Evolutionary conservation across 2,113 vertebrate species (phyloP), one percentile per base, ranked within the genome.

Genomic region (Prochilodus magdalenae): DNA sequence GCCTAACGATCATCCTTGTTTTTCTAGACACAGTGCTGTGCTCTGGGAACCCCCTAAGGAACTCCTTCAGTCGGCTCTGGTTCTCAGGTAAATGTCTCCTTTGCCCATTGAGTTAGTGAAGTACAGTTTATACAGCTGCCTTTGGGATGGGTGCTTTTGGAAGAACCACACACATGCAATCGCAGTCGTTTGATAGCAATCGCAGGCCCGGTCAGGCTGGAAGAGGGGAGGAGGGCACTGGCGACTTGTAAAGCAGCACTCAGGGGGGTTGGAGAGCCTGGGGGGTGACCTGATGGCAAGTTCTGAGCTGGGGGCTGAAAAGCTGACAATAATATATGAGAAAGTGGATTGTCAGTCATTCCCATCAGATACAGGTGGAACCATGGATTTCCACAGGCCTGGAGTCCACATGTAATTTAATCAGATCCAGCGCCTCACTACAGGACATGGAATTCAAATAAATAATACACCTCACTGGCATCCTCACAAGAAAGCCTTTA

Each of bases 121-220:
- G 85, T 83, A 83, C 86, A 88, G 87, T 91, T 89, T 88, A 80
- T 78, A 88, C 86, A 88, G 79, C 82, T 83, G 81, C 80, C 63
- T 53, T 66, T 84, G 73, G 70, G 83, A 86, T 81, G 24, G 81
- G 81, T 80, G 22, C 83, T 73, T 82, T 77, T 85, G 82, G n/a
- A 24, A 12, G 86, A 62, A 62, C 85, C 85, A 84, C 81, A 89
- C 84, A 59, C 81, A 69, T 33, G 80, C 69, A 49, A n/a, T n/a
- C n/a, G 80, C 87, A 86, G 83, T 51, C n/a, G n/a, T n/a, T n/a
- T n/a, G n/a, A 82, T 71, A 62, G 67, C 74, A 83, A 79, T 63
- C 47, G 82, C 77, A 77, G 71, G 60, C 80, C 20, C 80, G 87
- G 81, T 73, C 55, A 16, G 22, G 51, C 59, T 57, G 15, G 59